Conservation (phyloP, 2,888 invertebrate genomes). For the Byasa hedistus region DNA sequence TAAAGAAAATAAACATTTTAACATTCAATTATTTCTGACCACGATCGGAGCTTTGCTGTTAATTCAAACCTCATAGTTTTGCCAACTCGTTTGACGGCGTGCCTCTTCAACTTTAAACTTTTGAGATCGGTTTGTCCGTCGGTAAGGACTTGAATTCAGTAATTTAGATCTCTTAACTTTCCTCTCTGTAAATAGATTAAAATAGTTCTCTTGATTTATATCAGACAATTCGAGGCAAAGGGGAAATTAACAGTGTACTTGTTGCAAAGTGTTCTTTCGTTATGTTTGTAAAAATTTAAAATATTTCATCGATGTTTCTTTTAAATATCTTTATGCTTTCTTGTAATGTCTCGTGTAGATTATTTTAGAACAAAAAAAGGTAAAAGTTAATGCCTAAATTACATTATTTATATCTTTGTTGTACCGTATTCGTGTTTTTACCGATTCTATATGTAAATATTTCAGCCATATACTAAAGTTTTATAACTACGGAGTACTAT, state of each 20-base stretch:
- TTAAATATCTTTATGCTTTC: too few species aligned
- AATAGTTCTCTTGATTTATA: conserved; percentile 17
- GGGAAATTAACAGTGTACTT: background rate
- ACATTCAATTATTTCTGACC: too few species aligned
- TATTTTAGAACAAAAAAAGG: too few species aligned
- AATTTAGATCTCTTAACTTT: conserved; percentile 21
- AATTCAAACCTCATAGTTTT: conserved; percentile 19
- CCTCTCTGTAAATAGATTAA: conserved; percentile 19
- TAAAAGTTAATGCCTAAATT: too few species aligned
- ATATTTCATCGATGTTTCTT: too few species aligned
- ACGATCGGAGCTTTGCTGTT: background rate
- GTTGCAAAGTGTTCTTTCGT: background rate
- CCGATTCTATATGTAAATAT: too few species aligned
- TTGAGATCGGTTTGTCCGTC: conserved; percentile 19
- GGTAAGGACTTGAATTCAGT: conserved; percentile 13
- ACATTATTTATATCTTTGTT: too few species aligned
- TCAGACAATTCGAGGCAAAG: background rate
- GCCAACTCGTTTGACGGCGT: conserved; percentile 14
- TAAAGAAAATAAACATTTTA: too few species aligned
- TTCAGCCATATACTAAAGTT: too few species aligned
- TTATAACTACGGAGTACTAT: too few species aligned
- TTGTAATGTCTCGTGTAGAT: too few species aligned
- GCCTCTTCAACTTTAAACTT: conserved; percentile 20
- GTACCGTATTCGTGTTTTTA: too few species aligned
- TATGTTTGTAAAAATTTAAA: background rate